phyloP scores from a whole-genome alignment of 2,888 invertebrate species.

The Mycalesis mineus region DNA sequence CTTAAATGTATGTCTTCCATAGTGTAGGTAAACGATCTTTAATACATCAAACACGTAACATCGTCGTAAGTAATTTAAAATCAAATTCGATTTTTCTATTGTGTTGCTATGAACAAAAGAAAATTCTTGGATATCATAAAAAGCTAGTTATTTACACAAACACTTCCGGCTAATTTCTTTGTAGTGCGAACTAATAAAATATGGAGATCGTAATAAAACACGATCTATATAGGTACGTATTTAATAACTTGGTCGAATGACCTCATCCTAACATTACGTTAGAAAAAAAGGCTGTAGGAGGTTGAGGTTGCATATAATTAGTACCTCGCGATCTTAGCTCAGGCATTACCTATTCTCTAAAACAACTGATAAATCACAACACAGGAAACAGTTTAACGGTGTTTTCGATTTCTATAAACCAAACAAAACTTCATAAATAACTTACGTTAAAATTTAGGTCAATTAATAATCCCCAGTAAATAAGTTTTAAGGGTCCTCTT shows the following conservation, averaged over 20 bases:
- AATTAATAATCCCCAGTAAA: background rate
- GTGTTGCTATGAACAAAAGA: background rate
- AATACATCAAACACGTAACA: background rate
- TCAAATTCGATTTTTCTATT: background rate
- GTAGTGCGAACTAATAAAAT: too few relatives aligned
- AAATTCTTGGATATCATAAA: background rate
- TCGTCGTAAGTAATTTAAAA: background rate
- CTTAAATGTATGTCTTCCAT: conserved; percentile 41
- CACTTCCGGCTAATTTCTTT: background rate
- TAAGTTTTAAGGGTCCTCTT: background rate
- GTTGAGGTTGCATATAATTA: background rate
- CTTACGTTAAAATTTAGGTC: background rate
- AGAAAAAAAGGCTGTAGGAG: background rate
- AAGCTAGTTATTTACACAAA: background rate
- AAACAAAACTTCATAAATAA: background rate
- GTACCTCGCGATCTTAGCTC: conserved; percentile 1
- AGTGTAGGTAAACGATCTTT: too few relatives aligned
- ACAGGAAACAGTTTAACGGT: background rate
- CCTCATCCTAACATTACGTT: background rate
- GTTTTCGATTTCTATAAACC: background rate
- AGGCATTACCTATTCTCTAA: background rate
- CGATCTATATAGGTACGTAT: background rate
- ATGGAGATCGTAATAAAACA: background rate
- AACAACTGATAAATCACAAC: background rate
- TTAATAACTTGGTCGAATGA: background rate